These are phyloP conservation scores for Hypanus sabinus DNA, from an alignment of 2,113 vertebrate species.

Conservation along the genomic window DNA sequence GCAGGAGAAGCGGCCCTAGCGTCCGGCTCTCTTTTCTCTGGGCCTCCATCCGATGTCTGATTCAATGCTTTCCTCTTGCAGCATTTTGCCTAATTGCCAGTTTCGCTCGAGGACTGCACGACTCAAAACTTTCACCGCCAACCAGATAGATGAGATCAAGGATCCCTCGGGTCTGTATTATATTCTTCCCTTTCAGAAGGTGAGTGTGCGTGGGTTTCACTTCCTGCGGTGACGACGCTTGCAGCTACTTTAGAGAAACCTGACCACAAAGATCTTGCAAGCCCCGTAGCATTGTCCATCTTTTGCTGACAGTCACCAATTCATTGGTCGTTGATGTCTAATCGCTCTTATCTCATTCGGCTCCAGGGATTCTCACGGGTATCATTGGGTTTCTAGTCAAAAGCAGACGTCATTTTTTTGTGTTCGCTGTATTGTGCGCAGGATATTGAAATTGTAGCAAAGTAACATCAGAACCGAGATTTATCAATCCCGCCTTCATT, in stretches of 20 bases:
- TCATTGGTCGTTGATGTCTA: no score
- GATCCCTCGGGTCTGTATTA: conserved; percentile 95
- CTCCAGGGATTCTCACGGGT: not conserved
- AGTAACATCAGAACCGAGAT: not conserved
- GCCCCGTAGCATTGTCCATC: no score
- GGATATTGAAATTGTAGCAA: not conserved
- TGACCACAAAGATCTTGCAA: no score
- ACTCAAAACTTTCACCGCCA: conserved; percentile 94
- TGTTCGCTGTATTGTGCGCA: not conserved
- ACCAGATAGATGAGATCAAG: conserved; percentile 95
- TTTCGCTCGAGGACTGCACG: conserved; percentile 93
- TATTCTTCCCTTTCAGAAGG: conserved; percentile 96
- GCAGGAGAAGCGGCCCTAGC: not conserved
- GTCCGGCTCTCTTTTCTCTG: no score
- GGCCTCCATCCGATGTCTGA: not conserved
- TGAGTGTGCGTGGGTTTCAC: conserved; percentile 45
- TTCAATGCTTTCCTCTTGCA: conserved; percentile 48
- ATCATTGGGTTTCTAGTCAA: not conserved
- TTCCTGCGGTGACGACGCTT: no score
- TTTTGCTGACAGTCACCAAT: no score
- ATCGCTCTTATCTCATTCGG: no score
- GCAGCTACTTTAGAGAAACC: no score
- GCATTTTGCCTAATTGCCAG: conserved; percentile 94
- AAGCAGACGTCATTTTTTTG: not conserved
- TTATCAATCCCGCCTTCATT: not conserved